A percentile compares a stretch with the other conserved stretches of the same genome.
Conservation (phyloP, 2,888 invertebrate species). For the Dromius quadrimaculatus region DNA sequence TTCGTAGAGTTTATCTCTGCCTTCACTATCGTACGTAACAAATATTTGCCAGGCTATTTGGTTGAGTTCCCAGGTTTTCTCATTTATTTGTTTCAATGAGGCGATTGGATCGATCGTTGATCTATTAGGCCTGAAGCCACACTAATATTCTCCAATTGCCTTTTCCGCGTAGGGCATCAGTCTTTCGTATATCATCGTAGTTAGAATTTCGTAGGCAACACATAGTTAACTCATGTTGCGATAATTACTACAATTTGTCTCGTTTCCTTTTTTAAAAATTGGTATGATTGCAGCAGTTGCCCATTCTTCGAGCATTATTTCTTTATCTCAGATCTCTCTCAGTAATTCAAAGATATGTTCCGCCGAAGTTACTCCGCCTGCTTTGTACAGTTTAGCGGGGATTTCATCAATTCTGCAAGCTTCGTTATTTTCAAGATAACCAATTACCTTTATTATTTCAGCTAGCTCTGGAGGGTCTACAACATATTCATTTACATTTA, state of each 20-base stretch:
- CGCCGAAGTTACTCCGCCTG: not conserved
- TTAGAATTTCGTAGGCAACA: not conserved
- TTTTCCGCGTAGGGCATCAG: not conserved
- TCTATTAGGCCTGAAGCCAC: not conserved
- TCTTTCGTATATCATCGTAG: not conserved
- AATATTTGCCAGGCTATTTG: not conserved
- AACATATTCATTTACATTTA: not conserved
- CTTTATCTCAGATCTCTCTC: not conserved
- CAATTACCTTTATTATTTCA: not conserved
- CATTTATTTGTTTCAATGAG: not conserved
- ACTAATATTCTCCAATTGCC: not conserved
- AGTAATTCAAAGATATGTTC: not conserved
- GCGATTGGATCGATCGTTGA: not conserved
- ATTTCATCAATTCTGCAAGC: not conserved
- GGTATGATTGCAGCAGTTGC: not conserved
- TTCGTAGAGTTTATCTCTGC: not conserved
- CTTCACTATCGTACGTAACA: not conserved
- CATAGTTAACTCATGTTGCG: not conserved
- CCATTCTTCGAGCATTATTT: not conserved
- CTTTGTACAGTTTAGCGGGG: not conserved
- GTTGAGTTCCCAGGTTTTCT: not conserved
- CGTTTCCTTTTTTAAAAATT: not conserved
- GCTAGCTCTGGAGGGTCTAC: not conserved
- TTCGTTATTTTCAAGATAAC: not conserved
- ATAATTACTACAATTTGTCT: not conserved